A percentile compares a stretch with the other conserved stretches of the same genome.
Conservation (phyloP, 2,797 vertebrate species). For the Etheostoma perlongum region DNA sequence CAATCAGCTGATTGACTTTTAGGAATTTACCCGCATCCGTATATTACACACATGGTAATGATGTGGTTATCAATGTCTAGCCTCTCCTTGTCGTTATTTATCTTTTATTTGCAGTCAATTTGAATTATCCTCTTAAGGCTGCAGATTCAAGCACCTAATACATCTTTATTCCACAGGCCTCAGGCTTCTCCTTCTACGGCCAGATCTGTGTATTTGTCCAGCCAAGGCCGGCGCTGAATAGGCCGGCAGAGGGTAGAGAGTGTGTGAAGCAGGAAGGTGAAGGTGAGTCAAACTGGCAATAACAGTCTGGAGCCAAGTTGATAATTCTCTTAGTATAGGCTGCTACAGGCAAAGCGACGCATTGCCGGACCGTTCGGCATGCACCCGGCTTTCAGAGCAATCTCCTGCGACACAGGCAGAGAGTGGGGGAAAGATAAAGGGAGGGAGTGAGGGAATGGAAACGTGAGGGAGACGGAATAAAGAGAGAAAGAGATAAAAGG, state of each 20-base stretch:
- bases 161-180: constrained; percentile 56
- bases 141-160: constrained; percentile 33
- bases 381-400: constrained; percentile 56
- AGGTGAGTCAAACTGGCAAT: constrained; percentile 59
- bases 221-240: constrained; percentile 33
- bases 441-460: constrained; percentile 57
- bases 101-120: constrained; percentile 31
- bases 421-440: constrained; percentile 52
- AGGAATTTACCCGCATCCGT: background rate
- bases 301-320: constrained; percentile 43
- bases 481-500: constrained; percentile 75
- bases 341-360: constrained; percentile 34
- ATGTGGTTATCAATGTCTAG: background rate
- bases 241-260: constrained; percentile 21
- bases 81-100: constrained; percentile 2
- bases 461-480: constrained; percentile 67
- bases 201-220: constrained; percentile 35
- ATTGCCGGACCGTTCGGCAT: constrained; percentile 40
- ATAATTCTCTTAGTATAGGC: constrained; percentile 71
- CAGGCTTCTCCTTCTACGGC: constrained; percentile 37
- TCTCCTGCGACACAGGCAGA: constrained; percentile 61
- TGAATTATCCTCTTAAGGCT: constrained; percentile 42
- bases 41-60: background rate
- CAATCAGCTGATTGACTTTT: background rate
- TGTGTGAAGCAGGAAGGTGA: constrained; percentile 47